Percentiles rank a stretch among this genome's conserved stretches.
Conservation (phyloP, 2,797 vertebrate species). For the Enteromius mattozi region DNA sequence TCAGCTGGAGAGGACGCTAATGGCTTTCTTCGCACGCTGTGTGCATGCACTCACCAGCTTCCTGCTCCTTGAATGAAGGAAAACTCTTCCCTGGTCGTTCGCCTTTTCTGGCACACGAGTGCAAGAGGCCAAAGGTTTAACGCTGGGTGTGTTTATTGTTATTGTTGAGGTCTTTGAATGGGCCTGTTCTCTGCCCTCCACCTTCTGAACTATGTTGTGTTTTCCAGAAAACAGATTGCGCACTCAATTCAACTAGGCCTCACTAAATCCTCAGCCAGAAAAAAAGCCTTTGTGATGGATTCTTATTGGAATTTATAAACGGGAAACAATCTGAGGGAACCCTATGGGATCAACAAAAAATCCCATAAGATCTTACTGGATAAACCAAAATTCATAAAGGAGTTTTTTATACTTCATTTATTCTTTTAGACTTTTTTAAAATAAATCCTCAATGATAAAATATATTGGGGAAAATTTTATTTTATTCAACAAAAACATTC, state of each 20-base stretch:
- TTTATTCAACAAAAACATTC: too few relatives aligned
- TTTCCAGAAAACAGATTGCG: constrained; percentile 24
- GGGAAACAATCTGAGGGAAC: background rate
- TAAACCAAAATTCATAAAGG: background rate
- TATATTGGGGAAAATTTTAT: too few relatives aligned
- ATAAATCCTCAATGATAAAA: too few relatives aligned
- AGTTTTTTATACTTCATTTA: background rate
- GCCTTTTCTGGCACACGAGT: constrained; percentile 26
- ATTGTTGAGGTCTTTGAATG: constrained; percentile 49
- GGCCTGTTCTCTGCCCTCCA: constrained; percentile 53
- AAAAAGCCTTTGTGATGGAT: constrained; percentile 11
- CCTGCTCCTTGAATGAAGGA: constrained; percentile 6
- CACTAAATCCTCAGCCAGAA: background rate
- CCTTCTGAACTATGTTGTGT: constrained; percentile 48
- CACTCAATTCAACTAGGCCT: constrained; percentile 6
- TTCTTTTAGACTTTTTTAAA: background rate
- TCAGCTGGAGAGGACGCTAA: constrained; percentile 69
- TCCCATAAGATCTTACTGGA: background rate
- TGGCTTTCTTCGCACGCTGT: constrained; percentile 59
- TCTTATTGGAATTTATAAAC: background rate
- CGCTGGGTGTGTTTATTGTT: constrained; percentile 59
- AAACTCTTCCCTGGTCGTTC: background rate
- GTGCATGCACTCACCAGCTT: constrained; percentile 40
- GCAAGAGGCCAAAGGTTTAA: constrained; percentile 53
- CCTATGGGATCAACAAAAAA: background rate